Conservation (phyloP, 1,140 invertebrate genomes). For the Pinna nobilis region DNA sequence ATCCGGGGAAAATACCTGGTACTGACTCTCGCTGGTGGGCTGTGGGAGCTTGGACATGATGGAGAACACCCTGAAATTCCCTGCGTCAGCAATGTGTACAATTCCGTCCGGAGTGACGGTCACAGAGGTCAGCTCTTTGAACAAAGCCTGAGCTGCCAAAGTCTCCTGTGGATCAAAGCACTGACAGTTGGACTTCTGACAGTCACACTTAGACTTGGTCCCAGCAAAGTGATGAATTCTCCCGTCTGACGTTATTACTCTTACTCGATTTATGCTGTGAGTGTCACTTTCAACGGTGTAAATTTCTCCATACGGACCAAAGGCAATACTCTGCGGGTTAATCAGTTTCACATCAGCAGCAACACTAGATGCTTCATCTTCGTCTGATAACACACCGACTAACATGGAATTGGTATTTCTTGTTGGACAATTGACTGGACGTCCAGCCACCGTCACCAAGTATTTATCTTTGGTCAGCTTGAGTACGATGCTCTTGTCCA, state of each 20-base stretch:
- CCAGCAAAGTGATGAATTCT: conserved; percentile 94
- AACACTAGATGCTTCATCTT: conserved; percentile 65
- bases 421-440: conserved; percentile 91
- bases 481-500: conserved; percentile 96
- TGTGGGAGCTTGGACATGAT: conserved; percentile 92
- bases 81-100: conserved; percentile 91
- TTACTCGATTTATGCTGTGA: conserved; percentile 90
- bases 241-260: conserved; percentile 93
- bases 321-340: conserved; percentile 93
- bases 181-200: conserved; percentile 86
- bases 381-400: conserved; percentile 61
- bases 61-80: conserved; percentile 89
- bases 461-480: conserved; percentile 92
- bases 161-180: conserved; percentile 89
- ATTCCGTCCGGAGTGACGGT: conserved; percentile 91
- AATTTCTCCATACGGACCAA: conserved; percentile 93
- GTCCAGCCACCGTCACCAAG: conserved; percentile 92
- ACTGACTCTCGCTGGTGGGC: conserved; percentile 85
- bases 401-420: conserved; percentile 73
- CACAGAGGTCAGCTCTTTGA: conserved; percentile 93
- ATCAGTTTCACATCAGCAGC: conserved; percentile 87
- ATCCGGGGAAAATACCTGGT: conserved; percentile 92
- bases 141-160: conserved; percentile 92
- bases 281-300: conserved; percentile 96
- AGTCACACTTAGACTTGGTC: conserved; percentile 96